These are phyloP conservation scores for Colostygia pectinataria DNA, from an alignment of 2,888 invertebrate genomes.

Conservation along the genomic window DNA sequence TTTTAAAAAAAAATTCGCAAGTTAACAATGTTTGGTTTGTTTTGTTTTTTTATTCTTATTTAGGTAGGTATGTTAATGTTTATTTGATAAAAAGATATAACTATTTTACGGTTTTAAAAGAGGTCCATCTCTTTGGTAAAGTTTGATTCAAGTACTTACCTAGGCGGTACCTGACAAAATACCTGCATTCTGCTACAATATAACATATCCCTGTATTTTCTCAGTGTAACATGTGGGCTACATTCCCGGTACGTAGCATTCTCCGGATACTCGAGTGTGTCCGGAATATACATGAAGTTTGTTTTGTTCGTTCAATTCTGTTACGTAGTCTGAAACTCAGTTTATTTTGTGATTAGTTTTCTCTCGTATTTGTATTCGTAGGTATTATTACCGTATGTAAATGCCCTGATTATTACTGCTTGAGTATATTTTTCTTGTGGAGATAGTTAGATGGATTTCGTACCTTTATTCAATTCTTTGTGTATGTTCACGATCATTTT, in stretches of 20 bases:
- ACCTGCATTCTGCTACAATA: not conserved
- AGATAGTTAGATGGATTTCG: no score
- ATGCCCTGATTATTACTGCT: not conserved
- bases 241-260: constrained; percentile 8
- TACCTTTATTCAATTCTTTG: no score
- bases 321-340: constrained; percentile 7
- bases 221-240: constrained; percentile 9
- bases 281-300: constrained; percentile 16
- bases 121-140: no score
- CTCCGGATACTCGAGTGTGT: constrained; percentile 8
- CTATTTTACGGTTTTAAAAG: no score
- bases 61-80: no score
- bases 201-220: constrained; percentile 7
- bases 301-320: constrained; percentile 11
- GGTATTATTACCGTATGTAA: no score
- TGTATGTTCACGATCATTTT: no score
- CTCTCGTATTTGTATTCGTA: not conserved
- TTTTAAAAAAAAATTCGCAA: not conserved
- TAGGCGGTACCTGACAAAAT: no score
- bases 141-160: no score
- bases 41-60: not conserved
- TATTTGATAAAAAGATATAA: no score
- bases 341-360: not conserved
- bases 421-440: not conserved
- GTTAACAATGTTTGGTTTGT: not conserved